Base-by-base conservation (phyloP, 2,888 invertebrate species). In the Linnaemya vulpina region DNA sequence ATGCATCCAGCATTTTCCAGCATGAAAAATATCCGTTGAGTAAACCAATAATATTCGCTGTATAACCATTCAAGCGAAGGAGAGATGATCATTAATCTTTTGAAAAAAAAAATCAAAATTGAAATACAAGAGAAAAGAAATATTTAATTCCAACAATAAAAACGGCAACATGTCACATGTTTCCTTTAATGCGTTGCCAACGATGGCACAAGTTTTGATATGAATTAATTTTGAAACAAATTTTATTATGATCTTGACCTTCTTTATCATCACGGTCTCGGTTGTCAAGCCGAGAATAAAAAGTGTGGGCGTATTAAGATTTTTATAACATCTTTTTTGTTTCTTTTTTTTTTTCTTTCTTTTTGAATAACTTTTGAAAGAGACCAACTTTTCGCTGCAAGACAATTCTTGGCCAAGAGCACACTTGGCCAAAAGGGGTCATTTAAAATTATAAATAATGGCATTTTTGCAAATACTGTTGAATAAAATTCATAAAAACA, bases 371-470 rank as follows among this genome's bases (percentile, higher is more conserved):
- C 22, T 65, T 25, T 62, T 17, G 35, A 20, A 68, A 35, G 51
- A 68, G 20, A 22, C 0, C n/a, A 70, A 53, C 67, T 35, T 67
- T 70, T 68, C n/a, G 40, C 40, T 70, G 43, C 1, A 40, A 53
- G 10, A n/a, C 25, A 25, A 38, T 35, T 53, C 40, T 30, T 51
- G 35, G 13, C 30, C 3, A 5, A 30, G 30, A 30, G 30, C 62
- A 25, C 17, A 68, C 13, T 51, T 17, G 13, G 63, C 46, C n/a
- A n/a, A 67, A 62, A 53, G 49, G 68, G 76, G 70, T 82, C 83
- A 85, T 82, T 85, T 85, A 79, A 82, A 83, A 83, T 85, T 85
- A 85, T 85, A 85, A 85, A 83, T 83, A 75, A 85, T 83, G 83
- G 75, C 53, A 62, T 75, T 79, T 85, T 53, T 60, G 70, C 38